Evolutionary conservation across 2,797 vertebrate species (phyloP), one percentile per base, ranked within the genome.

Genomic region (Lepilemur ruficaudatus): DNA sequence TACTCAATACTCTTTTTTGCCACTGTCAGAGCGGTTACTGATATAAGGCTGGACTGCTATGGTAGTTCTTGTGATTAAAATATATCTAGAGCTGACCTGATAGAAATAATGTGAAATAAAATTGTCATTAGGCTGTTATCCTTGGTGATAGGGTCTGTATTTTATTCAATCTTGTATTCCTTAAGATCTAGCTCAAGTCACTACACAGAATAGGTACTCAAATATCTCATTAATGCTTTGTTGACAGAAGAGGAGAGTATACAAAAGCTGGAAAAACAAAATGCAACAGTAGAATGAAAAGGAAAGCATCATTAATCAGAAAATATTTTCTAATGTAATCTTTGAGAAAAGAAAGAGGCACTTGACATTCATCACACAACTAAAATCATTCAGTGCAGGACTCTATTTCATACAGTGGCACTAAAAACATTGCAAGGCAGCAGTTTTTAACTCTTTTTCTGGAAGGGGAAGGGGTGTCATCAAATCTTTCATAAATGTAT

Each of bases 211-310:
- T 0, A 94, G 41, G 63, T 69, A 86, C 57, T 96, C 65, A 83
- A 85, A 83, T 89, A 95, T 15, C 85, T 93, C 82, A 94, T 92
- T 69, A 96, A 92, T 38, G 41, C 22, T 93, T 69, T 89, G 73
- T 14, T 92, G 69, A 96, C 97, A 92, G 89, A 96, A 86, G 15
- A 35, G 86, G 4, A 82, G 7, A 91, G 13, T 91, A 89, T n/a
- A 83, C 46, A 92, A 94, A 90, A 95, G 69, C 57, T 96, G 70
- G 65, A 94, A 96, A 97, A 93, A 32, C 86, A 95, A 96, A 97
- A 94, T 32, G 13, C 50, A 86, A 70, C 14, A 93, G 59, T 1
- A 73, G 72, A 81, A 91, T 59, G 73, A 93, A 86, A 91, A 96
- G 67, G 20, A 76, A 94, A 92, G 43, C 43, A 93, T 67, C 59